Percentiles rank a stretch among this genome's conserved stretches.
phyloP scores from a whole-genome alignment of 2,797 vertebrate species.

The Arnoldichthys spilopterus region DNA sequence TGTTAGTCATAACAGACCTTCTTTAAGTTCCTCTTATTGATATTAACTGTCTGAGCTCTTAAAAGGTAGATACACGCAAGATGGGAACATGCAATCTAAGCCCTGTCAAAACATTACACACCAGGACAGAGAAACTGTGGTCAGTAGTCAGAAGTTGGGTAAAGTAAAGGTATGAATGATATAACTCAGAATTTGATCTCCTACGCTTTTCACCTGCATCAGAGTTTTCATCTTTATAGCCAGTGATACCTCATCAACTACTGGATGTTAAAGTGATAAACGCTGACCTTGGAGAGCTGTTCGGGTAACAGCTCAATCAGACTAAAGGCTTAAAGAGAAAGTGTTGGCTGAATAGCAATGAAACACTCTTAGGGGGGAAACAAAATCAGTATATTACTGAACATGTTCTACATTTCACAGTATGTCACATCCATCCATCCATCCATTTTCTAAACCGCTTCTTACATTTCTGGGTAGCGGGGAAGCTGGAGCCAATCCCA shows the following conservation, averaged over 20 bases:
- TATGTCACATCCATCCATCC: no score
- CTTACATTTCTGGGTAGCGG: no score
- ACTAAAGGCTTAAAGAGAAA: background rate
- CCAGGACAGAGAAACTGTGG: background rate
- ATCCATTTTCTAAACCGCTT: no score
- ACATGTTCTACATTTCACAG: background rate
- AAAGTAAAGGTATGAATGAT: background rate
- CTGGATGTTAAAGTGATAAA: constrained; percentile 2
- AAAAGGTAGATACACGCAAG: background rate
- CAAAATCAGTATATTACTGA: background rate
- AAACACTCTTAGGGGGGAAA: background rate
- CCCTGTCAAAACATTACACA: background rate
- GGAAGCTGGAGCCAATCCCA: no score
- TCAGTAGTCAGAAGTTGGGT: background rate
- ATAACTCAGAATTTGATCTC: background rate
- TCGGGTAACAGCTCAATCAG: background rate
- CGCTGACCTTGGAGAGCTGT: background rate
- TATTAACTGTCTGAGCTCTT: background rate
- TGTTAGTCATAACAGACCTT: background rate
- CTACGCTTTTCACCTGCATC: background rate
- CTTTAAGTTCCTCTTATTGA: background rate
- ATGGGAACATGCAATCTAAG: background rate
- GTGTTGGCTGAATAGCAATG: background rate
- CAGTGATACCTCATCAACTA: background rate
- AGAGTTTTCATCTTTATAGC: constrained; percentile 2